Evolutionary conservation across 2,113 vertebrate genomes (phyloP).

Genomic region (Pollimyrus isidori): DNA sequence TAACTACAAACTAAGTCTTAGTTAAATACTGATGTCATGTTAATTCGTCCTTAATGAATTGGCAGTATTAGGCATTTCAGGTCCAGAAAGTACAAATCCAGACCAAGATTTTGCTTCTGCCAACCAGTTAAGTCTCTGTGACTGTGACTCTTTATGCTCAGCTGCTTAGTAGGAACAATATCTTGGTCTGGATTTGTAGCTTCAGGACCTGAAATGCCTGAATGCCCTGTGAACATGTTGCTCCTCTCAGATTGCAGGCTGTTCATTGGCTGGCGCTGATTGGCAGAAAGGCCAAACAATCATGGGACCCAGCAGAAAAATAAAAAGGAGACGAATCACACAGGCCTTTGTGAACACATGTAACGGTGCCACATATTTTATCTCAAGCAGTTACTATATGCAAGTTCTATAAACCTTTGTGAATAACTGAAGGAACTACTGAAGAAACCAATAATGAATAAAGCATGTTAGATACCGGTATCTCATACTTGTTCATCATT

Average conservation of each 20-base stretch:
- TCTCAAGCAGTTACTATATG: neutral
- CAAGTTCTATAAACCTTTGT: neutral
- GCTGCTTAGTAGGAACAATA: too few species aligned
- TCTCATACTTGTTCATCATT: neutral
- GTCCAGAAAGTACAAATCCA: too few species aligned
- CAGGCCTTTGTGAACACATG: neutral
- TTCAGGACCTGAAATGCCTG: too few species aligned
- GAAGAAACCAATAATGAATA: neutral
- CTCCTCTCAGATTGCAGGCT: neutral
- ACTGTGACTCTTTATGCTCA: too few species aligned
- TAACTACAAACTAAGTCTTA: neutral
- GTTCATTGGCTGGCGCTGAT: neutral
- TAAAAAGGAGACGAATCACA: neutral
- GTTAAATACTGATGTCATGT: neutral
- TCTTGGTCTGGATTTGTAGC: too few species aligned
- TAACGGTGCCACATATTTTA: neutral
- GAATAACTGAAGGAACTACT: neutral
- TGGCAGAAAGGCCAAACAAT: neutral
- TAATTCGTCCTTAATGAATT: neutral
- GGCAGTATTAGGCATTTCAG: too few species aligned
- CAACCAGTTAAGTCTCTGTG: too few species aligned
- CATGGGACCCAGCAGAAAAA: neutral
- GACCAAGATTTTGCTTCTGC: too few species aligned
- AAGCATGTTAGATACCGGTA: neutral
- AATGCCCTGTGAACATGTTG: neutral